Evolutionary conservation across 2,113 vertebrate species (phyloP).

Genomic region (Ictalurus furcatus): DNA sequence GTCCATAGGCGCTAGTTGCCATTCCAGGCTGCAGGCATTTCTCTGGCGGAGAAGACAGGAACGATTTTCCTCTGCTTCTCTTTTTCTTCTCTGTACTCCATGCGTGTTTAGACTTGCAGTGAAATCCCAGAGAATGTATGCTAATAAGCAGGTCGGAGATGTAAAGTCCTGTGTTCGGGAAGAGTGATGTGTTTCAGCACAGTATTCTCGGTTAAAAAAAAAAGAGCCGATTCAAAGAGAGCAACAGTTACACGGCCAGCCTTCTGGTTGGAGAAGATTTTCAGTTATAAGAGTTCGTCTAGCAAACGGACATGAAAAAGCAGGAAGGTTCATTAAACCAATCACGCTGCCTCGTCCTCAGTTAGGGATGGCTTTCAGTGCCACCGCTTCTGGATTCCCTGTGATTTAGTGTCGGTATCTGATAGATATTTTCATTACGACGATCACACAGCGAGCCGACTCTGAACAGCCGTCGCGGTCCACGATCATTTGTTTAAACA

Average conservation of each 20-base stretch:
- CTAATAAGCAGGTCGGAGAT: not conserved
- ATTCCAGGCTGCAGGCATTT: conserved; percentile 7
- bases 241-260: not conserved
- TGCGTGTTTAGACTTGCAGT: conserved; percentile 13
- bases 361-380: not conserved
- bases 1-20: not conserved
- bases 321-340: not conserved
- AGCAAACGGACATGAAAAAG: not conserved
- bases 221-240: not conserved
- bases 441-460: not conserved
- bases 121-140: conserved; percentile 1
- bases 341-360: not conserved
- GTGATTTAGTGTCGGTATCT: not conserved
- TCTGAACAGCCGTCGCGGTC: too few species aligned
- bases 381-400: not conserved
- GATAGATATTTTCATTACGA: not conserved
- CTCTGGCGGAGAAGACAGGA: conserved; percentile 1
- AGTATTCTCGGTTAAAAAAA: not conserved
- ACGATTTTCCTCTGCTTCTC: not conserved
- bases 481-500: not conserved
- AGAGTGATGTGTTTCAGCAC: not conserved
- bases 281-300: not conserved
- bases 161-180: not conserved
- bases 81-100: not conserved
- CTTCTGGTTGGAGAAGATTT: not conserved